These are phyloP conservation scores for Hemibagrus wyckioides DNA, from an alignment of 2,113 vertebrate species.

Conservation along the genomic window DNA sequence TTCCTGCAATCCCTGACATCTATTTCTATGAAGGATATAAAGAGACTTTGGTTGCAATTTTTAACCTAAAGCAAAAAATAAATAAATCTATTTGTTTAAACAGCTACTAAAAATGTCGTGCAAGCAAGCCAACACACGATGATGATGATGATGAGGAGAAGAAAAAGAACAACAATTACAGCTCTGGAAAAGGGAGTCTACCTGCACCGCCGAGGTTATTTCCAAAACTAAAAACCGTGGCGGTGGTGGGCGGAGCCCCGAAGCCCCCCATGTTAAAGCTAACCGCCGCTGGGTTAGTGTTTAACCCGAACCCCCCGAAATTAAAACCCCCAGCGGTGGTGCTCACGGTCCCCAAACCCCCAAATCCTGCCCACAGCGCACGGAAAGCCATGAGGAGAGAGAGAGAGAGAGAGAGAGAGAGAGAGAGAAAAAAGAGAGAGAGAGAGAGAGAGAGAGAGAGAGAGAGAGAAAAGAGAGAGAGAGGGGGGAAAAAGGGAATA, in stretches of 20 bases:
- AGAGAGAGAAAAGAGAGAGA: neutral
- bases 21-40: neutral
- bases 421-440: slow-evolving; percentile 45
- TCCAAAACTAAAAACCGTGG: slow-evolving; percentile 95
- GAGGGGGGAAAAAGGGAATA: neutral
- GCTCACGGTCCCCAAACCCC: slow-evolving; percentile 93
- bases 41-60: neutral
- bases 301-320: slow-evolving; percentile 98
- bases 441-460: slow-evolving; percentile 62
- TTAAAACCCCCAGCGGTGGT: slow-evolving; percentile 93
- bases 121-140: neutral
- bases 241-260: slow-evolving; percentile 89
- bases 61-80: neutral
- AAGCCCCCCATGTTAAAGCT: slow-evolving; percentile 97
- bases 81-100: neutral
- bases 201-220: slow-evolving; percentile 97
- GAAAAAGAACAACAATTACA: neutral
- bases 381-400: slow-evolving; percentile 66
- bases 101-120: neutral
- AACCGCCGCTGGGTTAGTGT: slow-evolving; percentile 89
- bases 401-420: slow-evolving; percentile 61
- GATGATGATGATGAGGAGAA: slow-evolving; percentile 28
- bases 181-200: slow-evolving; percentile 70
- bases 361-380: slow-evolving; percentile 89
- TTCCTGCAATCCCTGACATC: neutral